Conservation (phyloP, 1,140 invertebrate genomes). For the Saccostrea cuccullata region DNA sequence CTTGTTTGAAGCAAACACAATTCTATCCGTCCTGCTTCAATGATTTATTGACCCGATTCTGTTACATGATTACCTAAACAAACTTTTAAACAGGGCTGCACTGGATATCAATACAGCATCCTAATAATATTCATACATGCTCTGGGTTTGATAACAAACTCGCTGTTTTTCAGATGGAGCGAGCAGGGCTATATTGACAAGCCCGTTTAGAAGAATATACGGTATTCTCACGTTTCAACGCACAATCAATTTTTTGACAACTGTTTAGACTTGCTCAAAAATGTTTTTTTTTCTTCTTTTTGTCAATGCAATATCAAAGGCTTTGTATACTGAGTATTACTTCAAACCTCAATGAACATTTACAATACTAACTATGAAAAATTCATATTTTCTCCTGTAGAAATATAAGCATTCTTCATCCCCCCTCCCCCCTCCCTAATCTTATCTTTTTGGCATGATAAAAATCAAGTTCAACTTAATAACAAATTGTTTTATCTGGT, state of each 20-base stretch:
- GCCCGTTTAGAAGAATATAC: not conserved
- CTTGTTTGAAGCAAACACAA: slow-evolving; percentile 27
- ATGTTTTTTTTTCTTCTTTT: not conserved
- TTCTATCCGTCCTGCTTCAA: slow-evolving; percentile 5
- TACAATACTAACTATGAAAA: not conserved
- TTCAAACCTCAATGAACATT: not conserved
- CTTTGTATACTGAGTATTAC: not conserved
- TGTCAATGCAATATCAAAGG: not conserved
- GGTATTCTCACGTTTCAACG: not conserved
- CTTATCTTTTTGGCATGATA: too few species aligned
- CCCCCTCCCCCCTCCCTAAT: too few species aligned
- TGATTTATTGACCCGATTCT: slow-evolving; percentile 22
- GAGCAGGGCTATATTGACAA: not conserved
- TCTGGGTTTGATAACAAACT: not conserved
- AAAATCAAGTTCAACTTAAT: too few species aligned
- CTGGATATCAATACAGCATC: slow-evolving; percentile 12
- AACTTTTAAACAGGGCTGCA: slow-evolving; percentile 24
- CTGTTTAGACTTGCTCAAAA: slow-evolving; percentile 7
- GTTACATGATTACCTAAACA: slow-evolving; percentile 30
- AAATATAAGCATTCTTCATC: not conserved
- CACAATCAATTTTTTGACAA: slow-evolving; percentile 28
- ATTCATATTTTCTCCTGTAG: not conserved
- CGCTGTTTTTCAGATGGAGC: not conserved
- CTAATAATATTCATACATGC: slow-evolving; percentile 1
- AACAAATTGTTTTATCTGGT: too few species aligned